Evolutionary conservation across 2,888 invertebrate genomes (phyloP).

Genomic region (Lycaena phlaeas): DNA sequence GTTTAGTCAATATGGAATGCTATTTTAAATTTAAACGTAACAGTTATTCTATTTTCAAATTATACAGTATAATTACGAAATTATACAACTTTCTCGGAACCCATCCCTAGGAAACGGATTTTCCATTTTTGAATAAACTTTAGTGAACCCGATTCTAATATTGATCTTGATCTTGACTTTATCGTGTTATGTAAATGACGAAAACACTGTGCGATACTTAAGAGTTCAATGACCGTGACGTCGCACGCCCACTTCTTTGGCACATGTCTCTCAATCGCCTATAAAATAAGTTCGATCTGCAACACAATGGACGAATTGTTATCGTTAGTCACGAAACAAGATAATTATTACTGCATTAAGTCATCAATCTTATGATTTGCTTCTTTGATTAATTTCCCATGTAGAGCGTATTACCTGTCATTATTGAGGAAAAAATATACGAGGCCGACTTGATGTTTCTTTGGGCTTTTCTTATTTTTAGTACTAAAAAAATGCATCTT

Average conservation of each 20-base stretch:
- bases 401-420: no score
- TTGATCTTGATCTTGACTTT: conserved; percentile 52
- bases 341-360: conserved; percentile 7
- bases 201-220: conserved; percentile 55
- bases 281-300: conserved; percentile 18
- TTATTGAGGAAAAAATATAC: no score
- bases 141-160: conserved; percentile 51
- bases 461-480: no score
- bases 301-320: conserved; percentile 3
- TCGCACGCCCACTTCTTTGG: conserved; percentile 40
- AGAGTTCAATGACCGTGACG: conserved; percentile 54
- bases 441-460: no score
- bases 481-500: no score
- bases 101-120: neutral
- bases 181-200: conserved; percentile 68
- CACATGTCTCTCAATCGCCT: conserved; percentile 23
- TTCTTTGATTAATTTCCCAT: no score
- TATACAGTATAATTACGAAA: no score
- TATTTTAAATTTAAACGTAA: no score
- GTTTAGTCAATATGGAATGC: no score
- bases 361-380: conserved; percentile 9
- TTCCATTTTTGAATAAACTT: conserved; percentile 36
- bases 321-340: neutral
- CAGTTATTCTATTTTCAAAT: no score
- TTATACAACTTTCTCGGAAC: no score